Percentiles rank a stretch among this genome's conserved stretches.
Evolutionary conservation across 2,113 vertebrate genomes (phyloP).

Genomic region (Chlorodrepanis virens): DNA sequence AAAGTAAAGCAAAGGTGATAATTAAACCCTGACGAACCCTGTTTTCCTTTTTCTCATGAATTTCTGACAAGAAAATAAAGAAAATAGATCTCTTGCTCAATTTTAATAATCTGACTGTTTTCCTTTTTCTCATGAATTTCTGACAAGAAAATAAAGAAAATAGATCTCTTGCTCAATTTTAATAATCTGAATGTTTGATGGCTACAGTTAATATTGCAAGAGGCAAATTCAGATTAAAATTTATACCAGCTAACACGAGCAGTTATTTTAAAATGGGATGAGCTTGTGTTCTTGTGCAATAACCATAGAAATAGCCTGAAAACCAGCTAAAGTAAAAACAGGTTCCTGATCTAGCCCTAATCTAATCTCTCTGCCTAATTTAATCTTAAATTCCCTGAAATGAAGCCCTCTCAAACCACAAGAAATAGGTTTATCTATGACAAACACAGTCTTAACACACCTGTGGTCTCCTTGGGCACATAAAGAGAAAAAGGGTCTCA

Average conservation of each 20-base stretch:
- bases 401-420: background rate
- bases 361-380: background rate
- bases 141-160: background rate
- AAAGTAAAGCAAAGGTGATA: background rate
- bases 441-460: background rate
- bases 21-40: background rate
- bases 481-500: background rate
- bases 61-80: background rate
- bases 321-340: background rate
- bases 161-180: background rate
- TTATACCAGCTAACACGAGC: background rate
- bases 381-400: background rate
- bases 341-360: background rate
- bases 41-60: background rate
- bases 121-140: background rate
- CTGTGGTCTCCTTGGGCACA: background rate
- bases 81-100: too few species aligned
- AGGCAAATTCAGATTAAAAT: background rate
- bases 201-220: background rate
- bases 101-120: background rate
- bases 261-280: background rate
- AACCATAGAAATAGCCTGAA: background rate
- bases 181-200: background rate
- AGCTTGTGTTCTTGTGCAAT: background rate
- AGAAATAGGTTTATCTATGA: background rate